These are phyloP conservation scores for Megaceryle alcyon DNA, from an alignment of 2,797 vertebrate species.

Conservation along the genomic window DNA sequence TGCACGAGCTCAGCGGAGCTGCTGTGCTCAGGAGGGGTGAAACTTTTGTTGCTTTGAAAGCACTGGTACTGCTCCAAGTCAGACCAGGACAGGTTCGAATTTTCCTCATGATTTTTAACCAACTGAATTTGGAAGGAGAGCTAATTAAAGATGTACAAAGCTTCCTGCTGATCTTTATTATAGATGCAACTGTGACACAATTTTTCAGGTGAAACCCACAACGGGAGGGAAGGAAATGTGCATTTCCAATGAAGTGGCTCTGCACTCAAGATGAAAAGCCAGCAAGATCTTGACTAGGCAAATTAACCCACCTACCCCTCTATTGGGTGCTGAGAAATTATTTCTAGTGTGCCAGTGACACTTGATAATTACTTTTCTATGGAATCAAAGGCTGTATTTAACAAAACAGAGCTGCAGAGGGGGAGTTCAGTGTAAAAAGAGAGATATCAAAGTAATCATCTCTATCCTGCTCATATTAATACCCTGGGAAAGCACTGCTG, in stretches of 20 bases:
- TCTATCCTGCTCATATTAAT: background rate
- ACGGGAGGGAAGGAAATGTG: background rate
- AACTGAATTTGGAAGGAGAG: background rate
- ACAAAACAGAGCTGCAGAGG: background rate
- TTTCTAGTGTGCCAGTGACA: slow-evolving; percentile 23
- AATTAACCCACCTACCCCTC: slow-evolving; percentile 6
- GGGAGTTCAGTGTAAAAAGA: background rate
- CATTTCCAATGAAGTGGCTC: background rate
- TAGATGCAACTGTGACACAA: background rate
- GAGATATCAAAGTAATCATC: background rate
- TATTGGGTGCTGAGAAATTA: background rate
- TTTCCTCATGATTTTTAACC: background rate
- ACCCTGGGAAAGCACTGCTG: background rate
- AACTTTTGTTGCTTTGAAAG: background rate
- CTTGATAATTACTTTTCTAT: slow-evolving; percentile 14
- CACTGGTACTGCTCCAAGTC: background rate
- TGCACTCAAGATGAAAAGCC: background rate
- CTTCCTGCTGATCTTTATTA: background rate
- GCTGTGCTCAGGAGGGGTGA: background rate
- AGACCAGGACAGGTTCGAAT: background rate
- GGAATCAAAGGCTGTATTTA: slow-evolving; percentile 23
- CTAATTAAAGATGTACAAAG: background rate
- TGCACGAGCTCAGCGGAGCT: background rate
- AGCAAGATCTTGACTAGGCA: background rate
- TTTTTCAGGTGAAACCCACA: background rate